These are phyloP conservation scores for Menura novaehollandiae DNA, from an alignment of 2,113 vertebrate genomes.

Conservation along the genomic window DNA sequence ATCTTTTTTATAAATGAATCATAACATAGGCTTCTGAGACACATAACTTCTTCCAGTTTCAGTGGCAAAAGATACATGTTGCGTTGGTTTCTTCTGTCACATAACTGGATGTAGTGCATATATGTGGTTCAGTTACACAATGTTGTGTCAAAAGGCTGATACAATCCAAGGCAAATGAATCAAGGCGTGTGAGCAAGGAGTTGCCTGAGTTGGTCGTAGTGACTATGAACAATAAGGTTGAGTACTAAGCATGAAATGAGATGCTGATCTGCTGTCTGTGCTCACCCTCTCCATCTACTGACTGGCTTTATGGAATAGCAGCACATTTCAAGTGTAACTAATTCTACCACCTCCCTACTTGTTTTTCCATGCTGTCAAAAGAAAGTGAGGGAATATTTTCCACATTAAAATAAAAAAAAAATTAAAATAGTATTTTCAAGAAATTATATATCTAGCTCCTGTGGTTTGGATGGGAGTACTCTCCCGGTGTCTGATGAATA, in stretches of 20 bases:
- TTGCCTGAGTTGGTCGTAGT: not conserved
- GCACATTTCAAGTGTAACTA: not conserved
- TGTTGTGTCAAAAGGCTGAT: not conserved
- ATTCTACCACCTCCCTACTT: not conserved
- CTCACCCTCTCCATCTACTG: not conserved
- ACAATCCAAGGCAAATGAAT: not conserved
- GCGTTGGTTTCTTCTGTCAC: not conserved
- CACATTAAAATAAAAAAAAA: not conserved
- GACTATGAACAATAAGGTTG: not conserved
- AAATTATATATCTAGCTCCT: accelerated
- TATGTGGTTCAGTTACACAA: not conserved
- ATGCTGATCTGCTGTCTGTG: not conserved
- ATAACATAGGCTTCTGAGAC: not conserved
- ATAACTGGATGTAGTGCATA: not conserved
- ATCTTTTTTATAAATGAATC: no score
- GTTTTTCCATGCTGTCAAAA: not conserved
- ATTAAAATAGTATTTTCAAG: not conserved
- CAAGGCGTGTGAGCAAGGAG: not conserved
- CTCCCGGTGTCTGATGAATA: not conserved
- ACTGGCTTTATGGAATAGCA: not conserved
- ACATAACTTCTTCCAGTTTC: not conserved
- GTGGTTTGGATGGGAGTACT: not conserved
- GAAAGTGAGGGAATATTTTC: not conserved
- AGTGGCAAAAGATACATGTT: not conserved
- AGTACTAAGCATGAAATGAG: not conserved